A percentile compares a stretch with the other conserved stretches of the same genome.
These are phyloP conservation scores for Macrosiphum euphorbiae DNA, from an alignment of 2,888 invertebrate species.

Conservation along the genomic window DNA sequence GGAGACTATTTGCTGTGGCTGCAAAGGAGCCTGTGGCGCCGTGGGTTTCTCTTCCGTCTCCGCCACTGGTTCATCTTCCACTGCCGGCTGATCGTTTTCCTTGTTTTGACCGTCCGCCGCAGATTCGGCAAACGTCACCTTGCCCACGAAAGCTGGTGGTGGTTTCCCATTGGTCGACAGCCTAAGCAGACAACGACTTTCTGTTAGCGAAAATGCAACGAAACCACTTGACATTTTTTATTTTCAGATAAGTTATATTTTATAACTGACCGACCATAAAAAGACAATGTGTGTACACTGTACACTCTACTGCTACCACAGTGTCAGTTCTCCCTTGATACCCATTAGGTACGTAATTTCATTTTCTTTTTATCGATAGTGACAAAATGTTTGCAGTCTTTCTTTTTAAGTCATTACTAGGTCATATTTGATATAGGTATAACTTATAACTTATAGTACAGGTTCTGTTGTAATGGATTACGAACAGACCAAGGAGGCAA, in stretches of 20 bases:
- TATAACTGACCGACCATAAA: background rate
- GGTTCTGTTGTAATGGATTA: background rate
- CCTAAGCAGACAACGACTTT: background rate
- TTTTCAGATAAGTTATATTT: background rate
- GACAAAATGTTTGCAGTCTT: background rate
- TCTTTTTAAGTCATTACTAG: background rate
- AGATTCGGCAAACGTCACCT: conserved; percentile 53
- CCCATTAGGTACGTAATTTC: background rate
- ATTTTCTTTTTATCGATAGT: background rate
- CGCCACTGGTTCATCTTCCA: conserved; percentile 65
- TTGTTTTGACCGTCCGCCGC: conserved; percentile 67
- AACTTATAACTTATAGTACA: background rate
- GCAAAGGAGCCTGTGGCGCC: background rate
- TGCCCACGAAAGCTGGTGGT: background rate
- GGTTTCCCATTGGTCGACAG: conserved; percentile 42
- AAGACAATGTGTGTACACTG: background rate
- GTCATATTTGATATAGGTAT: background rate
- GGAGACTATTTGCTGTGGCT: conserved; percentile 67
- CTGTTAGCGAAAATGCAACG: background rate
- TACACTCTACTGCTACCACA: background rate
- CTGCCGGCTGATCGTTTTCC: conserved; percentile 70
- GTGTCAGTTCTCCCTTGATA: background rate
- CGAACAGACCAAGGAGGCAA: too few relatives aligned
- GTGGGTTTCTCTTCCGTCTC: conserved; percentile 7
- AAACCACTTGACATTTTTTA: background rate